A percentile compares a stretch with the other conserved stretches of the same genome.
Evolutionary conservation across 2,113 vertebrate species (phyloP).

Genomic region (Hyla sarda): DNA sequence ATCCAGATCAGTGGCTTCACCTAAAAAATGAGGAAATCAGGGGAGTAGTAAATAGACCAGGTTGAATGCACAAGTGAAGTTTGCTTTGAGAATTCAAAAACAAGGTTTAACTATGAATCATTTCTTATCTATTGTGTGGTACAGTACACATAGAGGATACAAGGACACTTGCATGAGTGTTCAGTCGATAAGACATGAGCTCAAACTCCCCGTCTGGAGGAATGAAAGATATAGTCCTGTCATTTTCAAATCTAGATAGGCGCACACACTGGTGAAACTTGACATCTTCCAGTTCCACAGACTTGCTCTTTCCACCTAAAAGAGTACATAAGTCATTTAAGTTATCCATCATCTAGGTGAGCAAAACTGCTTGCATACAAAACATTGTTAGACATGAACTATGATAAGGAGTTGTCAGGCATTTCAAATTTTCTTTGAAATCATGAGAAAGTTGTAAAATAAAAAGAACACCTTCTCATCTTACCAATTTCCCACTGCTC

Average conservation of each 20-base stretch:
- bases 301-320: constrained; percentile 88
- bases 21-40: constrained; percentile 65
- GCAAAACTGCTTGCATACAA: neutral
- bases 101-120: neutral
- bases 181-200: constrained; percentile 89
- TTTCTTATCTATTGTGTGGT: neutral
- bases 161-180: constrained; percentile 80
- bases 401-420: no score
- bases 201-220: constrained; percentile 89
- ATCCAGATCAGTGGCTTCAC: constrained; percentile 99
- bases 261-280: constrained; percentile 91
- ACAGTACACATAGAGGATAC: neutral
- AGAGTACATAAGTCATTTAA: neutral
- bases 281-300: constrained; percentile 87
- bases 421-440: no score
- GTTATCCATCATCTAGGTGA: neutral
- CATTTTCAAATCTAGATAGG: constrained; percentile 88
- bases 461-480: no score
- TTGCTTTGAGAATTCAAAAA: neutral
- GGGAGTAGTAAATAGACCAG: no score
- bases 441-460: no score
- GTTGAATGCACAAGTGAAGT: neutral
- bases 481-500: no score
- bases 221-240: constrained; percentile 90
- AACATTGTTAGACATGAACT: neutral